Base-by-base conservation (phyloP, 2,888 invertebrate species). In the Cremastobaeus sp. region DNA sequence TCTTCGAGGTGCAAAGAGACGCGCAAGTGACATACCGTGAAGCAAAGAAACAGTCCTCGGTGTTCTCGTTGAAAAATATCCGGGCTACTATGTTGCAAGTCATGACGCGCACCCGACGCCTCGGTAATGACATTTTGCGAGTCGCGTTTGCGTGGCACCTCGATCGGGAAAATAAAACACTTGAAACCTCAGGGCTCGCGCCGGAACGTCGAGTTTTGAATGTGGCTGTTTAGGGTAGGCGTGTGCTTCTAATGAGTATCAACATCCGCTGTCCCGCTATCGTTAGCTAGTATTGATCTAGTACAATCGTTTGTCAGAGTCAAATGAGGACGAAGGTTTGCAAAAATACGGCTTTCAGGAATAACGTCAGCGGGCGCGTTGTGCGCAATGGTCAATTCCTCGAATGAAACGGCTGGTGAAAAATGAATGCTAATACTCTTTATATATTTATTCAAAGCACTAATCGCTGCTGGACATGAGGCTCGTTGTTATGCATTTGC, bases 1-100 rank as follows among this genome's bases (percentile, higher is more conserved):
- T 76, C 48, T 66, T 70, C 62, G 55, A 66, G 50, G 70, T 60
- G 66, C 48, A 62, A 21, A 34, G 52, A 74, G 28, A 65, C 45
- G 57, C 65, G 45, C 43, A 21, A 66, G 57, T 66, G 62, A 66
- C 60, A 54, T 25, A 30, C 45, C 17, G 30, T 47, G 21, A 12
- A 11, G 12, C 30, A 65, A 72, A 54, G 14, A 41, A 59, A 59
- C 8, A 25, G 4, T 5, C 15, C 9, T 52, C 9, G 25, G n/a
- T 59, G 41, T 59, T 30, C 18, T n/a, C 12, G 45, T 66, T 47
- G 12, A 6, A n/a, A n/a, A n/a, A n/a, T n/a, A n/a, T n/a, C n/a
- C n/a, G n/a, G n/a, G n/a, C n/a, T n/a, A n/a, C n/a, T n/a, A n/a
- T n/a, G n/a, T n/a, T n/a, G n/a, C n/a, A n/a, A n/a, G n/a, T n/a